Conservation (phyloP, 2,888 invertebrate species). For the Eustalomyia histrio region DNA sequence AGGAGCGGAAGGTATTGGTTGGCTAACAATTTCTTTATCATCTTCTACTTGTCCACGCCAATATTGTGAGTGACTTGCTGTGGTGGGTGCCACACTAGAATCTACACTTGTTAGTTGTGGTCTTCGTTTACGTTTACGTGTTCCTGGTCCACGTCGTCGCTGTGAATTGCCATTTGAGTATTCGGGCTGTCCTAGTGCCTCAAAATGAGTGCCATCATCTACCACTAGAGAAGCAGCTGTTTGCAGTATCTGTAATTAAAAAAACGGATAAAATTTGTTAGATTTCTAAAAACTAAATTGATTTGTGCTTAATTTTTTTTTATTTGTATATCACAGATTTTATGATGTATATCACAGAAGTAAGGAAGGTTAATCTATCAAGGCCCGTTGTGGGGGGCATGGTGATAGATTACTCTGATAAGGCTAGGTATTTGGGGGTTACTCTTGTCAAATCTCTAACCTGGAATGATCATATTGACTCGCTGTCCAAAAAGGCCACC, state of each 20-base stretch:
- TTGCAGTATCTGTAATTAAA: slow-evolving; percentile 71
- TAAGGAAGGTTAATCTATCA: too few species aligned
- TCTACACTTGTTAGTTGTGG: slow-evolving; percentile 74
- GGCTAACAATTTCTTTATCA: slow-evolving; percentile 36
- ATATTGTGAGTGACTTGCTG: slow-evolving; percentile 62
- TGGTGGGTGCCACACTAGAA: neutral
- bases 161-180: slow-evolving; percentile 40
- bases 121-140: slow-evolving; percentile 83
- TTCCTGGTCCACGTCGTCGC: slow-evolving; percentile 61
- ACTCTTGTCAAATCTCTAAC: too few species aligned
- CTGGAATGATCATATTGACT: too few species aligned
- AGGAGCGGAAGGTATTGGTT: neutral
- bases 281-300: neutral
- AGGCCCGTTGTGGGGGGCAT: too few species aligned
- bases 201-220: slow-evolving; percentile 61
- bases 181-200: slow-evolving; percentile 50
- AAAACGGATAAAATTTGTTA: slow-evolving; percentile 11
- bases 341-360: too few species aligned
- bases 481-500: too few species aligned
- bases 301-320: too few species aligned
- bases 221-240: slow-evolving; percentile 77
- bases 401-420: too few species aligned
- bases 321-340: too few species aligned
- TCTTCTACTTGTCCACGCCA: slow-evolving; percentile 79
- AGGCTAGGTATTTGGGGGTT: too few species aligned